These are phyloP conservation scores for Pseudachorutes palmiensis DNA, from an alignment of 1,140 invertebrate genomes.

Conservation along the genomic window DNA sequence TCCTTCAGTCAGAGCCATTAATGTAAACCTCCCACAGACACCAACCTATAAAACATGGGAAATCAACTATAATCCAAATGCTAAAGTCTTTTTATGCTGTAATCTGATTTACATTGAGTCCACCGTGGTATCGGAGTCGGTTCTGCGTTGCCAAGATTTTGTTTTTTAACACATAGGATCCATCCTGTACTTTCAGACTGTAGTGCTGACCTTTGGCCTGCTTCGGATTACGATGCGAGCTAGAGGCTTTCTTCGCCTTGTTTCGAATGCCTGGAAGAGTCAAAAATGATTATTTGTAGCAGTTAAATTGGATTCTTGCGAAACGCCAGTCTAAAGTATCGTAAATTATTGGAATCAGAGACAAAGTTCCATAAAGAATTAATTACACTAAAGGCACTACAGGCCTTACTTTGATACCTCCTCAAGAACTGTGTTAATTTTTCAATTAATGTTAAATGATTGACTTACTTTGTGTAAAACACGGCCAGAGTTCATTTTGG, in stretches of 20 bases:
- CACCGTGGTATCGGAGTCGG: slow-evolving; percentile 65
- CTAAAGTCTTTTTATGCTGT: background rate
- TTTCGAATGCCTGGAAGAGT: background rate
- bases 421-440: background rate
- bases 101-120: slow-evolving; percentile 57
- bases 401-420: background rate
- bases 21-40: slow-evolving; percentile 61
- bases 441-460: background rate
- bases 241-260: background rate
- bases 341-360: no score
- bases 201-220: slow-evolving; percentile 48
- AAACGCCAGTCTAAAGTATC: no score
- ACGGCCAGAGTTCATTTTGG: background rate
- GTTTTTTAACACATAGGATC: slow-evolving; percentile 53
- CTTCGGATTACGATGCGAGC: background rate
- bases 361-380: no score
- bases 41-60: slow-evolving; percentile 55
- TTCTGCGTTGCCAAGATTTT: slow-evolving; percentile 59
- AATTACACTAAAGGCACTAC: no score
- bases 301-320: no score
- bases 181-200: slow-evolving; percentile 60
- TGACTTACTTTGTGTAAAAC: background rate
- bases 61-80: background rate
- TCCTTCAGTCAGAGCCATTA: slow-evolving; percentile 65
- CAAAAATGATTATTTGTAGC: background rate